These are phyloP conservation scores for Periparus ater DNA, from an alignment of 2,797 vertebrate species.

Conservation along the genomic window DNA sequence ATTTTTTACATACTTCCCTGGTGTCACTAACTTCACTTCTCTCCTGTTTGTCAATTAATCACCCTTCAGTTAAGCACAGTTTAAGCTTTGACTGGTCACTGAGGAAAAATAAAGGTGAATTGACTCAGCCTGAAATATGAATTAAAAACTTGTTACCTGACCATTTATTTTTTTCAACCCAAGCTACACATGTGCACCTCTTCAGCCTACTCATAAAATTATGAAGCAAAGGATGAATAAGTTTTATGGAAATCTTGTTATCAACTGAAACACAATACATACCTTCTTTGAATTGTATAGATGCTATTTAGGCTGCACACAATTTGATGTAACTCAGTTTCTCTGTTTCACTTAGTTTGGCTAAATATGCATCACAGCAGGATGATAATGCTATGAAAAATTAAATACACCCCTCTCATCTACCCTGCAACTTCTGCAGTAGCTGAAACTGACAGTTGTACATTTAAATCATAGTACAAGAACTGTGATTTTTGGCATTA, in stretches of 20 bases:
- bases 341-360: background rate
- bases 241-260: background rate
- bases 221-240: background rate
- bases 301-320: background rate
- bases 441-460: background rate
- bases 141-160: background rate
- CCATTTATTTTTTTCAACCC: background rate
- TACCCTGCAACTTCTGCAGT: background rate
- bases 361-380: background rate
- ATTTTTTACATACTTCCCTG: background rate
- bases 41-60: background rate
- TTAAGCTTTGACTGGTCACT: background rate
- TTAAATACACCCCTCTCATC: background rate
- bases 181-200: fast-evolving
- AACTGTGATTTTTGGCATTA: background rate
- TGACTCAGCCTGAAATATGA: background rate
- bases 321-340: background rate
- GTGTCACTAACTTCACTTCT: background rate
- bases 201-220: background rate
- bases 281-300: background rate
- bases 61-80: background rate
- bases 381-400: background rate
- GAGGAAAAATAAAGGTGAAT: background rate
- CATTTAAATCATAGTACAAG: background rate
- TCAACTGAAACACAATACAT: background rate